These are phyloP conservation scores for Eueides isabella DNA, from an alignment of 1,140 invertebrate genomes.

Conservation along the genomic window DNA sequence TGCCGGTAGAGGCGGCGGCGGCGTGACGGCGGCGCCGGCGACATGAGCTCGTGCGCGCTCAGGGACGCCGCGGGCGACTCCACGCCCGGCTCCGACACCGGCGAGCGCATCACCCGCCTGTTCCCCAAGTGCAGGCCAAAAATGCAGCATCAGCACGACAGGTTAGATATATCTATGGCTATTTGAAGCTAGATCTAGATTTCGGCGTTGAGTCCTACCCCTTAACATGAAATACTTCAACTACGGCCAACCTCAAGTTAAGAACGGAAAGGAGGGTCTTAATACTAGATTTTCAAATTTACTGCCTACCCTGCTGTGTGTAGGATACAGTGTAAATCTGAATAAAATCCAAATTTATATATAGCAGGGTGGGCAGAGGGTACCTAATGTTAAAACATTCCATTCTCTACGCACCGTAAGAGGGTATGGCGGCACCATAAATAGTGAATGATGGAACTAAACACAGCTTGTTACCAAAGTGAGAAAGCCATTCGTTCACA, in stretches of 20 bases:
- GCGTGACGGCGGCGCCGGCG: slow-evolving; percentile 61
- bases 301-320: neutral
- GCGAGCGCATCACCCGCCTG: slow-evolving; percentile 90
- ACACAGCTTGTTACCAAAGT: no score
- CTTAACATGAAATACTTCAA: no score
- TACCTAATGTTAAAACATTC: neutral
- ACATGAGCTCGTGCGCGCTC: slow-evolving; percentile 73
- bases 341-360: no score
- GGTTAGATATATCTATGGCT: slow-evolving; percentile 36
- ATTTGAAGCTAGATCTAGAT: no score
- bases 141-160: slow-evolving; percentile 83
- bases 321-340: no score
- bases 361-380: neutral
- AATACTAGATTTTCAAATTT: no score
- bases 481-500: no score
- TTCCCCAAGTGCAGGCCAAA: slow-evolving; percentile 92
- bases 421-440: no score
- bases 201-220: no score
- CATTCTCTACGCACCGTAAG: neutral
- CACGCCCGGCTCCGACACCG: slow-evolving; percentile 80
- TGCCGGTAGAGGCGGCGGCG: slow-evolving; percentile 68
- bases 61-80: slow-evolving; percentile 70
- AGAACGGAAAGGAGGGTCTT: no score
- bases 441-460: no score
- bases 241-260: no score